Conservation (phyloP, 2,888 invertebrate species). For the Spicauda simplicius region DNA sequence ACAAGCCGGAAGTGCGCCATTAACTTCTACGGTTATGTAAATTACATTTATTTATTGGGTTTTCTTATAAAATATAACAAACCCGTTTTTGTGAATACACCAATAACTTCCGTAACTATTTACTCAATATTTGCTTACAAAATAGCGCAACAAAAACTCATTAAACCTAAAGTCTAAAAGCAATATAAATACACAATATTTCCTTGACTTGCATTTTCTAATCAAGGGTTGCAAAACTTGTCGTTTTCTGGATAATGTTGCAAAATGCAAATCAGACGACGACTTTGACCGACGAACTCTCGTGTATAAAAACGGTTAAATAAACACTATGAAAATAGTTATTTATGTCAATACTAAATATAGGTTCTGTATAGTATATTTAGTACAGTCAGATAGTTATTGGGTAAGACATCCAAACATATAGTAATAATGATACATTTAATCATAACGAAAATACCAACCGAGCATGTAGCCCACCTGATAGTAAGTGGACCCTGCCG, state of each 20-base stretch:
- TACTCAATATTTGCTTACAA: conserved; percentile 29
- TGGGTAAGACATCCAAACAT: no score
- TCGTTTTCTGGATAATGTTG: conserved; percentile 38
- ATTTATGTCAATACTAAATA: background rate
- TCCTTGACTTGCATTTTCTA: conserved; percentile 48
- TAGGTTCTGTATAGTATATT: conserved; percentile 6
- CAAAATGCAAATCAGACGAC: conserved; percentile 22
- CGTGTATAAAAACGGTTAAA: conserved; percentile 37
- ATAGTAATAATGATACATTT: no score
- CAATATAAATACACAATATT: conserved; percentile 39
- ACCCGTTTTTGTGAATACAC: background rate
- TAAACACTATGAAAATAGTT: background rate
- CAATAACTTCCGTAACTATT: conserved; percentile 30
- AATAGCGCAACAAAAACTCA: conserved; percentile 31
- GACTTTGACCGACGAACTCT: conserved; percentile 38
- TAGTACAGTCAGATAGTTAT: no score
- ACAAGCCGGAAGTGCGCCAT: no score
- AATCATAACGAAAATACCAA: no score
- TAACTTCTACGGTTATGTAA: no score
- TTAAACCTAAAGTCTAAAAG: conserved; percentile 26
- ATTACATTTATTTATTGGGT: background rate
- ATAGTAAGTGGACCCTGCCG: no score
- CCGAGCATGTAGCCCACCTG: no score
- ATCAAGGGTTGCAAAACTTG: conserved; percentile 46
- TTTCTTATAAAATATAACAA: background rate